phyloP scores from a whole-genome alignment of 2,888 invertebrate genomes.

The Neria commutata region DNA sequence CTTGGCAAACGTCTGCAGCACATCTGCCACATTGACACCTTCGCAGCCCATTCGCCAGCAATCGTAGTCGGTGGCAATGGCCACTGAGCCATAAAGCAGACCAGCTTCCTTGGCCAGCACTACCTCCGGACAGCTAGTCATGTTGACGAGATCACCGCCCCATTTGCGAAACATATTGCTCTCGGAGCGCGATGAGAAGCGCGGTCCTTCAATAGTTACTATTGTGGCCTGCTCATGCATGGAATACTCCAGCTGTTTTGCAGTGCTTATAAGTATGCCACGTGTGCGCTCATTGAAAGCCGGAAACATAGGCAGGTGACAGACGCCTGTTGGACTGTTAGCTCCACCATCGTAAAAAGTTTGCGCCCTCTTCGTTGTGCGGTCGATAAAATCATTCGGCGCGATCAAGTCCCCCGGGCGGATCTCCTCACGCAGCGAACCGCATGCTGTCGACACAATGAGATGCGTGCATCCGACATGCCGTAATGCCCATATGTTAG shows the following conservation, averaged over 20 bases:
- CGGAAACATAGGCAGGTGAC: conserved; percentile 92
- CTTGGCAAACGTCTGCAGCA: conserved; percentile 76
- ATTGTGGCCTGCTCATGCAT: conserved; percentile 73
- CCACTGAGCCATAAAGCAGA: conserved; percentile 87
- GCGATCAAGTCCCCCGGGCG: conserved; percentile 89
- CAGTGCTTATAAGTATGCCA: conserved; percentile 70
- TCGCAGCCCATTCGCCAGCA: conserved; percentile 85
- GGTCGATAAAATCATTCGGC: conserved; percentile 84
- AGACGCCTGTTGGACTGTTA: conserved; percentile 73
- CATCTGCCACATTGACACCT: conserved; percentile 72
- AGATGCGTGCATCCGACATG: conserved; percentile 88
- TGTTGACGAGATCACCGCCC: conserved; percentile 92
- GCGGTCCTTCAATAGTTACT: conserved; percentile 86
- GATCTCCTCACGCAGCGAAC: conserved; percentile 86
- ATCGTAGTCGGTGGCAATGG: conserved; percentile 98
- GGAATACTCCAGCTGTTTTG: conserved; percentile 64
- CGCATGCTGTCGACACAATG: conserved; percentile 92
- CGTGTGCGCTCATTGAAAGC: conserved; percentile 82
- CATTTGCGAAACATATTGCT: conserved; percentile 84
- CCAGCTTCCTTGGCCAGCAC: conserved; percentile 94
- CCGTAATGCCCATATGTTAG: conserved; percentile 94
- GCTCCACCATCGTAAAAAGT: conserved; percentile 86
- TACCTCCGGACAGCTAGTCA: conserved; percentile 98
- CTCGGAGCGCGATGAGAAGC: conserved; percentile 92
- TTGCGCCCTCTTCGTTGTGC: conserved; percentile 65